Base-by-base conservation (phyloP, 1,140 invertebrate species). In the Diploscapter pachys region DNA sequence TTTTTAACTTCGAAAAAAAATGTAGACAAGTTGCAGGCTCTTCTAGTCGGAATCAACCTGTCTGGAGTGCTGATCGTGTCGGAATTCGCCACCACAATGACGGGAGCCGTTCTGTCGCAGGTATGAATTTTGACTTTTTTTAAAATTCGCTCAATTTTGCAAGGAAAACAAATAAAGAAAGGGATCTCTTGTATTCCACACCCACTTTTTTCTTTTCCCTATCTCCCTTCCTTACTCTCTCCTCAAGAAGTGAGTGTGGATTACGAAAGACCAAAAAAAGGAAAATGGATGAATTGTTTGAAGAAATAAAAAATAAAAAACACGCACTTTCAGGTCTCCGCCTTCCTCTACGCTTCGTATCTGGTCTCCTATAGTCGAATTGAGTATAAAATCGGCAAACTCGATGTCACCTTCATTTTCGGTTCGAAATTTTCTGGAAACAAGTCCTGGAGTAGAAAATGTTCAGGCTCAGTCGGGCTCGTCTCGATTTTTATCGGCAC, bases 391-490 rank as follows among this genome's bases (percentile, higher is more conserved):
- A 74, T 70, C 56, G 76, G 76, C n/a, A 53, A 68, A n/a, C 31
- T 78, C 13, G 76, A 78, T 55, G 75, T 78, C 49, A 78, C 73
- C 56, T 59, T 78, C 5, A 68, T 78, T 57, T 78, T 78, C 67
- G 76, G 76, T 70, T 54, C 31, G 8, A 6, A 13, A 66, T 66
- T 31, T 31, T 31, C 31, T 31, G 31, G 31, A 31, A 31, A 31
- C 31, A 31, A 31, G 31, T 31, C 31, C 31, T 31, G 31, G 31
- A 31, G 31, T 31, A 31, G 31, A 31, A 31, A 31, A 31, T 54
- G 56, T 74, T 75, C 55, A 74, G 72, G 72, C 5, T 71, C 72
- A n/a, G 69, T 78, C n/a, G 76, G 76, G 51, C 49, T 78, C 11
- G 62, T 71, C 4, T 66, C 64, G 6, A 48, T 76, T 9, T 48